Evolutionary conservation across 2,797 vertebrate species (phyloP), one percentile per base, ranked within the genome.

Genomic region (Naso thynnoides): DNA sequence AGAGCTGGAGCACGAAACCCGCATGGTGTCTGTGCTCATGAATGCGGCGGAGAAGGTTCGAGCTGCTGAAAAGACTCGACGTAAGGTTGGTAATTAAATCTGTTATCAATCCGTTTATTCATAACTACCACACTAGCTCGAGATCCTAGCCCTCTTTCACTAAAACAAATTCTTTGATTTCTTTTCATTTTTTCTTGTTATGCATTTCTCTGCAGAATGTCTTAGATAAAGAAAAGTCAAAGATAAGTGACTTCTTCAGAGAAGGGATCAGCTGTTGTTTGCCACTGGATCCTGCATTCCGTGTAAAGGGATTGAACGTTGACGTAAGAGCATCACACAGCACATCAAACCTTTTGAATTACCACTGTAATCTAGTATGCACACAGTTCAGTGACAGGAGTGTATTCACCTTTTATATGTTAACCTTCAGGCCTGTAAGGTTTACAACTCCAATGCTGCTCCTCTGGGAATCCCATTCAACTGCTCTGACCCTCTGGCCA

Each of bases 391-490:
- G 1, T 29, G 9, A 8, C 19, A 54, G 1, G 7, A 47, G 8
- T 0, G 21, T 23, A 39, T 21, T 0, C 0, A 47, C 1, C 3
- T 62, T 52, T 71, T 4, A 36, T 24, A 3, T 78, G 18, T 70
- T 39, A n/a, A 23, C 31, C 42, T 76, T 27, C 76, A 98, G 97
- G 95, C 95, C 79, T 98, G 96, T 77, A 97, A 94, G 78, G 95
- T 97, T 79, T 97, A 96, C 93, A 97, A 94, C 86, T 98, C 97
- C 63, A 97, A 98, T 0, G 94, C 97, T 0, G 96, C 96, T 13
- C 97, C 97, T 19, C 91, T 98, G 73, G 96, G 95, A 81, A 93
- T 98, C 6, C 93, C 96, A 62, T 98, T 98, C 91, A 91, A 96
- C 86, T 96, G 96, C 2, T 91, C 94, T 3, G 97, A 98, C 80